Conservation (phyloP, 2,113 vertebrate genomes). For the Chamaea fasciata region DNA sequence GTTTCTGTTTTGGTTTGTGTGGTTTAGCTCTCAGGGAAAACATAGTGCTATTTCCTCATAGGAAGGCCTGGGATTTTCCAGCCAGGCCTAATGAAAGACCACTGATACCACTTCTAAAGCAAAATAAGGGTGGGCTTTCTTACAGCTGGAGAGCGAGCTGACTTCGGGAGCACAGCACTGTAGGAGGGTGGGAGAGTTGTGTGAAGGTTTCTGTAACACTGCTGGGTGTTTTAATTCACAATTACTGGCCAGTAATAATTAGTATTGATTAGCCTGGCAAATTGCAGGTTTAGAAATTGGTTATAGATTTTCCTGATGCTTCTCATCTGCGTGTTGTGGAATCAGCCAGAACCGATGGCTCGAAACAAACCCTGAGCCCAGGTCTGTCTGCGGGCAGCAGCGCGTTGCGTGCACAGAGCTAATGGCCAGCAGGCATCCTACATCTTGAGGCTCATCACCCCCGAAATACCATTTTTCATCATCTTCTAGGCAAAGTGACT, state of each 20-base stretch:
- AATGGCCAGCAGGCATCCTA: neutral
- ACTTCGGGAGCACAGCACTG: neutral
- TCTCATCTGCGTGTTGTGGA: neutral
- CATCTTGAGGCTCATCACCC: neutral
- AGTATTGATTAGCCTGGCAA: constrained; percentile 55
- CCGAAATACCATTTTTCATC: neutral
- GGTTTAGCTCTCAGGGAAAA: neutral
- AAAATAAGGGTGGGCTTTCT: neutral
- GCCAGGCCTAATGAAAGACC: neutral
- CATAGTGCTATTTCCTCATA: neutral
- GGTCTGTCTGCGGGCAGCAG: neutral
- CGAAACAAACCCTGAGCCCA: neutral
- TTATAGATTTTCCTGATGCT: constrained; percentile 54
- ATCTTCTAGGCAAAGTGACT: neutral
- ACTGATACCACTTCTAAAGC: neutral
- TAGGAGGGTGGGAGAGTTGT: neutral
- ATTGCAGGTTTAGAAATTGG: constrained; percentile 63
- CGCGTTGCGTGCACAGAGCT: neutral
- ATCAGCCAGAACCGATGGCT: constrained; percentile 32
- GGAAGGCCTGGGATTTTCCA: neutral
- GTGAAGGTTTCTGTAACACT: constrained; percentile 21
- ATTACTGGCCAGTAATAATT: constrained; percentile 58
- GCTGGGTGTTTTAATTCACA: constrained; percentile 35
- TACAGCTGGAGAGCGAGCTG: neutral
- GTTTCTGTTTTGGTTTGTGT: neutral